Percentiles rank a stretch among this genome's conserved stretches.
These are phyloP conservation scores for Cyanoderma ruficeps DNA, from an alignment of 2,113 vertebrate species.

Conservation along the genomic window DNA sequence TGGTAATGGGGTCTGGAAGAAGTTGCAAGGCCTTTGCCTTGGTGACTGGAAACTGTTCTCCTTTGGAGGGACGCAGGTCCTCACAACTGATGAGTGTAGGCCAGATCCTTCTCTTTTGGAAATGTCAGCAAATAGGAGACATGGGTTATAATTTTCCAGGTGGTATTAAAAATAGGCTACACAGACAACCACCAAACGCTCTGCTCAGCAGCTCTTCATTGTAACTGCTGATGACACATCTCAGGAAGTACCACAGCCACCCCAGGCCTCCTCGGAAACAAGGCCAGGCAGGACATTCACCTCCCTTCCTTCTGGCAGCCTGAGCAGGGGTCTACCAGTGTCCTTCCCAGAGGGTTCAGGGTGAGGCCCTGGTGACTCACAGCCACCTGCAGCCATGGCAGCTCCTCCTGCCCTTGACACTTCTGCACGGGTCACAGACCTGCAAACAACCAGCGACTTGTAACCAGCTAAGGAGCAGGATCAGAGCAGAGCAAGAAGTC, in stretches of 20 bases:
- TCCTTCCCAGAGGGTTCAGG: background rate
- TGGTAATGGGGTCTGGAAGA: background rate
- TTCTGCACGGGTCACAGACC: background rate
- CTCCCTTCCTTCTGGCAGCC: background rate
- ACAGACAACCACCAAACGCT: background rate
- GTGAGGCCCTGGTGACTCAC: background rate
- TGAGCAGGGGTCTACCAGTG: background rate
- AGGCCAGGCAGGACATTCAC: background rate
- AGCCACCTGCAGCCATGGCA: background rate
- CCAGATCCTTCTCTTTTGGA: background rate
- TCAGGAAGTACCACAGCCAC: background rate
- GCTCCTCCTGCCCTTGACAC: background rate
- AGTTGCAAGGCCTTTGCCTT: background rate
- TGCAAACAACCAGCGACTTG: background rate
- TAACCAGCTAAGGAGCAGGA: background rate
- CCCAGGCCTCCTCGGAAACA: background rate
- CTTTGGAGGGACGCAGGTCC: accelerated
- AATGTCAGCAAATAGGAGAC: background rate
- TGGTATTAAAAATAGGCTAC: background rate
- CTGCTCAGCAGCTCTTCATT: slow-evolving; percentile 14
- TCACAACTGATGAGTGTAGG: background rate
- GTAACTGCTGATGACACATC: background rate
- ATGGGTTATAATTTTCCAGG: background rate
- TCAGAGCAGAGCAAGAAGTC: background rate
- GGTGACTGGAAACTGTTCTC: background rate